Base-by-base conservation (phyloP, 1,140 invertebrate species). In the Zaprionus davidi region DNA sequence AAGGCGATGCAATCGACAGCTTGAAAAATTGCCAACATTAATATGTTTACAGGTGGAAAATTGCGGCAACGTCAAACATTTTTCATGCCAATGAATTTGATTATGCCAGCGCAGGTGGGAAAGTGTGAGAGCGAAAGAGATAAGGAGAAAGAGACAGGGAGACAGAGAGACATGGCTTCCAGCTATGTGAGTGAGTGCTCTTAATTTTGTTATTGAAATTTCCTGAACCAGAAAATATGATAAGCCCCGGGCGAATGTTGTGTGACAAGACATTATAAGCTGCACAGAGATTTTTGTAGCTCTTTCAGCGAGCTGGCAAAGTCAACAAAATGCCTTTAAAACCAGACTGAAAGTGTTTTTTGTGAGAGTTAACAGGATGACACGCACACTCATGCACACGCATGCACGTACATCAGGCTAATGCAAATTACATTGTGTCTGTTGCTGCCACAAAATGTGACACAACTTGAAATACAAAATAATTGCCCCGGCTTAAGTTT, bases 81-180 rank as follows among this genome's bases (percentile, higher is more conserved):
- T 87, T 84, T 72, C 78, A 74, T 82, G 62, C 71, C 85, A 87
- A 78, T 87, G 83, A 84, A 88, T 84, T 87, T 84, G 74, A 87
- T 87, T 87, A 79, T 46, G 36, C 22, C 24, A 20, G 4, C 31
- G 70, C 22, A 57, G n/a, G 41, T 28, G 58, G 11, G 3, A 12
- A 24, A 6, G 12, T 31, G 34, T 62, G 56, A n/a, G 38, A 44
- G n/a, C 5, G 24, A 24, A 11, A 17, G 31, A 17, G n/a, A 31
- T 6, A 20, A 28, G 0, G 36, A 20, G 13, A 31, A 24, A 24
- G 44, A 57, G 56, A 13, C n/a, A n/a, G n/a, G n/a, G n/a, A 20
- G 13, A 31, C 34, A 24, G 44, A 57, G 56, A 13, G 13, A 26
- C 12, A 36, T 57, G 1, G 38, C 57, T 28, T 28, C 36, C 7